phyloP scores from a whole-genome alignment of 2,113 vertebrate genomes.

The Neolamprologus longior region DNA sequence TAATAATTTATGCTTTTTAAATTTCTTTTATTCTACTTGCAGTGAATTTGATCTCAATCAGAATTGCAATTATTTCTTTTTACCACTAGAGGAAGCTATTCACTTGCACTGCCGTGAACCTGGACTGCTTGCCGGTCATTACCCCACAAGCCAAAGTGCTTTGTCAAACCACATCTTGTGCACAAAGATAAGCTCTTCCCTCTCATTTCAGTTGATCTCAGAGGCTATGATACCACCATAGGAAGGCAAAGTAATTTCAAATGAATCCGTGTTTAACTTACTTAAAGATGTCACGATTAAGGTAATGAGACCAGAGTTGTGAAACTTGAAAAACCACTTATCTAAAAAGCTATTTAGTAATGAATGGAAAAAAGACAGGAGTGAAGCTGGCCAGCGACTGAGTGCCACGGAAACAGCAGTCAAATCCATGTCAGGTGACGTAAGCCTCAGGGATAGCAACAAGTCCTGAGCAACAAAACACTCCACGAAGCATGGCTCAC shows the following conservation, averaged over 20 bases:
- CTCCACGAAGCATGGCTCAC: neutral
- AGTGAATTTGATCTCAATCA: neutral
- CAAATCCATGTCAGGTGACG: conserved; percentile 61
- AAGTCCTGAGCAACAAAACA: conserved; percentile 38
- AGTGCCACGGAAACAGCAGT: conserved; percentile 12
- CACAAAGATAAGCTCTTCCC: neutral
- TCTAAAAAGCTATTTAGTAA: neutral
- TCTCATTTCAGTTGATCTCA: neutral
- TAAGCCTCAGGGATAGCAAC: conserved; percentile 42
- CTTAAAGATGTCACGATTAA: neutral
- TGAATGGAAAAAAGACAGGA: neutral
- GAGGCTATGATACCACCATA: neutral
- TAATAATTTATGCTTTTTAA: neutral
- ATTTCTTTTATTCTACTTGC: fast-evolving
- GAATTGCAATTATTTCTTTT: neutral
- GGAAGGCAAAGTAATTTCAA: neutral
- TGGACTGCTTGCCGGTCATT: neutral
- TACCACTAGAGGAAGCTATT: conserved; percentile 33
- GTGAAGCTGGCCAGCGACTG: neutral
- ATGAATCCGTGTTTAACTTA: neutral
- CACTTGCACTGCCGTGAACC: neutral
- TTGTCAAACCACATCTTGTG: neutral
- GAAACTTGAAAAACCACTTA: neutral
- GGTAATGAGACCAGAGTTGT: neutral
- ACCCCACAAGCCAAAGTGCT: neutral